Base-by-base conservation (phyloP, 2,113 vertebrate species). In the Microtus ochrogaster region DNA sequence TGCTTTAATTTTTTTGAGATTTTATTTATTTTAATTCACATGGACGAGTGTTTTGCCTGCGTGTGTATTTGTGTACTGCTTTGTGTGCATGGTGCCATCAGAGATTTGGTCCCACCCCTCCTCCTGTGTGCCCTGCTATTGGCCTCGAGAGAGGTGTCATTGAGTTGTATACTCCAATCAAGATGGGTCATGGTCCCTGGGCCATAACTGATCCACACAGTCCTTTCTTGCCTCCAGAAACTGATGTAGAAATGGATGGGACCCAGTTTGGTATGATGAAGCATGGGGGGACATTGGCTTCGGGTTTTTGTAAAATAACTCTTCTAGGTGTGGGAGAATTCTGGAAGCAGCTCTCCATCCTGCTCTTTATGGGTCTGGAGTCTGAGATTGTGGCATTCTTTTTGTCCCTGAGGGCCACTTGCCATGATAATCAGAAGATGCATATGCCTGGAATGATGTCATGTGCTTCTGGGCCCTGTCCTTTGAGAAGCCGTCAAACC, bases 31-130 rank as follows among this genome's bases (percentile, higher is more conserved):
- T 24, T 41, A 17, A 4, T 11, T 36, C 49, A 49, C 19, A 33
- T 0, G 1, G 55, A 10, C 52, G 76, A 24, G n/a, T 9, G 2
- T 26, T 0, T 39, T 1, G 0, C 58, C 58, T 8, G 10, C 11
- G 4, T 5, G 22, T 21, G 16, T 22, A 22, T 47, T 30, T 36
- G 39, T 16, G 24, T 55, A 63, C 2, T 26, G 44, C 13, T 17
- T 76, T 76, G 61, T 1, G 0, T 13, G n/a, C 72, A 73, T 73
- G 72, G n/a, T 24, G n/a, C 72, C 72, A 24, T 73, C 72, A 73
- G 72, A 41, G 72, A 21, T n/a, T 19, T 61, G 7, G 0, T 72
- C 28, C 68, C 10, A 14, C 2, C 17, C 47, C 52, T 74, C 4
- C 14, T 77, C 24, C 21, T 90, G 65, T 61, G 5, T 49, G 95